A percentile compares a stretch with the other conserved stretches of the same genome.
Conservation (phyloP, 2,888 invertebrate species). For the Drosophila macrospina region DNA sequence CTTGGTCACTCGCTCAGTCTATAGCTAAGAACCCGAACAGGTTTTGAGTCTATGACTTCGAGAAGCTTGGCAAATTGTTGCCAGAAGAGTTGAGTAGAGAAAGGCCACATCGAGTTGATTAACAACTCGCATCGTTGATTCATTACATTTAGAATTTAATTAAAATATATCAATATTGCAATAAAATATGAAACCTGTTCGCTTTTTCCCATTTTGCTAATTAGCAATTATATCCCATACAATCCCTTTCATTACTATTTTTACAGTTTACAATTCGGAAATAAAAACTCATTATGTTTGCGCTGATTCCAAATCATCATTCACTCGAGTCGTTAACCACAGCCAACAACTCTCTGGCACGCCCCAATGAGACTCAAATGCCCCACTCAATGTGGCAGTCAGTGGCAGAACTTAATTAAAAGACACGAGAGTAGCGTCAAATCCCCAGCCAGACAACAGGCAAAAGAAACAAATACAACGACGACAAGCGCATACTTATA, state of each 20-base stretch:
- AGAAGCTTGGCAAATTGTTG: neutral
- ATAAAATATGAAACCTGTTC: neutral
- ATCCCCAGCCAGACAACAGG: constrained; percentile 22
- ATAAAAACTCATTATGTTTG: constrained; percentile 21
- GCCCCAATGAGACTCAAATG: constrained; percentile 44
- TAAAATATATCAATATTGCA: neutral
- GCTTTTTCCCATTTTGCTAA: neutral
- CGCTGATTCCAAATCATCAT: constrained; percentile 34
- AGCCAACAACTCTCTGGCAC: constrained; percentile 42
- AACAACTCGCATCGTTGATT: neutral
- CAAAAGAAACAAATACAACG: constrained; percentile 24
- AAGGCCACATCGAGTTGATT: neutral
- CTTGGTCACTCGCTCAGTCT: constrained; percentile 40
- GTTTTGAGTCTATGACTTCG: constrained; percentile 26
- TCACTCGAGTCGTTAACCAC: constrained; percentile 41
- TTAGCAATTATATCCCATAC: neutral
- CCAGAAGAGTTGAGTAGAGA: neutral
- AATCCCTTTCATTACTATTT: neutral
- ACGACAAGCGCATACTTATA: constrained; percentile 31
- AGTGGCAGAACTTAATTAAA: constrained; percentile 61
- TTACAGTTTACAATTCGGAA: neutral
- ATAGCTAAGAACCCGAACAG: constrained; percentile 51
- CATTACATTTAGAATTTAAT: neutral
- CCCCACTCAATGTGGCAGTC: constrained; percentile 34
- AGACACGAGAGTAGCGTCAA: constrained; percentile 32